Conservation (phyloP, 2,797 vertebrate genomes). For the Schizopygopsis malacanthus region DNA sequence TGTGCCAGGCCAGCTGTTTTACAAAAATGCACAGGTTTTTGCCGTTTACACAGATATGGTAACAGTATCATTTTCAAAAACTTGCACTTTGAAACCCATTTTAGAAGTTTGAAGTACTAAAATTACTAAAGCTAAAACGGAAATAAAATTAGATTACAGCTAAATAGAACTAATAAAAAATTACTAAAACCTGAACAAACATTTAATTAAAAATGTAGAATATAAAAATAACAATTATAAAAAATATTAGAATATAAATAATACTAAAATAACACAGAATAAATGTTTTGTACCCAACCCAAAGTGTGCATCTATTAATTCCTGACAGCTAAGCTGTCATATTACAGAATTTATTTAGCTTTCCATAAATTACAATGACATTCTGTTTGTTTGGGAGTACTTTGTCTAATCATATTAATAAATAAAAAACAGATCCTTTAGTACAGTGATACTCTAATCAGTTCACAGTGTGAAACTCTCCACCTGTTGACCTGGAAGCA, state of each 20-base stretch:
- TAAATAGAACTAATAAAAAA: not conserved
- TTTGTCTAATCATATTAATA: not conserved
- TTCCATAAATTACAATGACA: not conserved
- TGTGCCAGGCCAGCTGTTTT: not conserved
- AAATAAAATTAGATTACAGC: not conserved
- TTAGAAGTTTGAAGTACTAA: not conserved
- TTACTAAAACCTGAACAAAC: not conserved
- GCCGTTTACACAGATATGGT: not conserved
- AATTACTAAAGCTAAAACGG: not conserved
- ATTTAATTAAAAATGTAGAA: not conserved
- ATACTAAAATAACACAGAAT: not conserved
- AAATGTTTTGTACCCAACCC: not conserved
- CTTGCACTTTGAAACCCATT: not conserved
- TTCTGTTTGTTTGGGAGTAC: not conserved
- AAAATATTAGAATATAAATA: no score
- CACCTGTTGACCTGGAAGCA: constrained; percentile 1
- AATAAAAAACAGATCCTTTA: not conserved
- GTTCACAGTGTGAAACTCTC: constrained; percentile 6
- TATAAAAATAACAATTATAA: not conserved
- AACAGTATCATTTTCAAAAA: not conserved
- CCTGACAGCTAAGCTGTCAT: no score
- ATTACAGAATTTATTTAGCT: not conserved
- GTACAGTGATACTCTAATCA: not conserved
- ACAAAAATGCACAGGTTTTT: no score
- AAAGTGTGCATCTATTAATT: not conserved